Evolutionary conservation across 1,140 invertebrate species (phyloP).

Genomic region (Daktulosphaira vitifoliae): DNA sequence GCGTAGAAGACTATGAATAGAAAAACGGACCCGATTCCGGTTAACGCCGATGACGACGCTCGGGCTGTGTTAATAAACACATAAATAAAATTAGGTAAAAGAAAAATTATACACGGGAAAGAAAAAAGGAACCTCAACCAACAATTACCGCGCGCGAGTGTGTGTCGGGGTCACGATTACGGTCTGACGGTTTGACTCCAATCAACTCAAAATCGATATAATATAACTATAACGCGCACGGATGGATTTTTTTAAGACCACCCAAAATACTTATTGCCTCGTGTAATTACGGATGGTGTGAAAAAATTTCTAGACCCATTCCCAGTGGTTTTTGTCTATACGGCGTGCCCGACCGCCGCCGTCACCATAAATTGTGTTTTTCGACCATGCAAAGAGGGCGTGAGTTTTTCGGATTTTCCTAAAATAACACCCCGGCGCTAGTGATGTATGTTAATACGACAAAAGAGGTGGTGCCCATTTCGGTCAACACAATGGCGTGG

Average conservation of each 20-base stretch:
- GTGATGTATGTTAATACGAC: too few relatives aligned
- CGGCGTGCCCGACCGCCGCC: not conserved
- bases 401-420: conserved; percentile 23
- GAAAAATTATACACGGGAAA: conserved; percentile 5
- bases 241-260: conserved; percentile 19
- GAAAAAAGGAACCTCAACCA: conserved; percentile 23
- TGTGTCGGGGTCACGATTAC: conserved; percentile 22
- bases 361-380: conserved; percentile 21
- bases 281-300: conserved; percentile 27
- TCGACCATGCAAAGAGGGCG: not conserved
- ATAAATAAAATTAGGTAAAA: conserved; percentile 28
- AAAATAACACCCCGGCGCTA: not conserved
- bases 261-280: conserved; percentile 27
- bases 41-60: not conserved
- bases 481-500: too few relatives aligned
- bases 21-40: conserved; percentile 10
- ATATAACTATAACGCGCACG: not conserved
- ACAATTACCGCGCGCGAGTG: conserved; percentile 15
- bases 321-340: conserved; percentile 18
- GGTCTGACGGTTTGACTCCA: conserved; percentile 29
- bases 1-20: not conserved
- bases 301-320: conserved; percentile 28
- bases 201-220: conserved; percentile 30
- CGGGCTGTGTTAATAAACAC: conserved; percentile 13
- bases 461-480: too few relatives aligned